Evolutionary conservation across 2,113 vertebrate genomes (phyloP), one percentile per base, ranked within the genome.

Genomic region (Larimichthys polyactis): DNA sequence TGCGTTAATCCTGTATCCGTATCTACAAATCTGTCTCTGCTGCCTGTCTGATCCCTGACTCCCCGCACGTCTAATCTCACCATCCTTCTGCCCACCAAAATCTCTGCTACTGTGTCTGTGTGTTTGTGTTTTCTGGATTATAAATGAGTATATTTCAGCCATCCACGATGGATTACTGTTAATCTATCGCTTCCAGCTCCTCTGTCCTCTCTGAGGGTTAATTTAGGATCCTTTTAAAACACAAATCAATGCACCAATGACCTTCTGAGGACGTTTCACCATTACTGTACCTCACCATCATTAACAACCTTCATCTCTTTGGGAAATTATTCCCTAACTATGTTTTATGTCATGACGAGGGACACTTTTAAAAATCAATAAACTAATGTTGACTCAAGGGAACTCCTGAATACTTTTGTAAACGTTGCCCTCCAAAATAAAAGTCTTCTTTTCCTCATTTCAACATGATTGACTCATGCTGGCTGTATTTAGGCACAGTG

Each of bases 21-120:
- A 87, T 92, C 92, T 90, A 60, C 82, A 91, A 88, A 91, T 92
- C 84, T 63, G 72, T 90, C 79, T 85, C 72, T 82, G 49, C 82
- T 83, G 79, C 72, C 84, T 82, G 92, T 88, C 87, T 92, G 84
- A 94, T 87, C 87, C 87, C 78, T 44, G 84, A 88, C 87, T 91
- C 72, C 73, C 78, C 62, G 49, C 84, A 90, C 76, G 76, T 89
- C 69, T 90, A 92, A 93, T 90, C 91, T 87, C 85, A 49, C 52
- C 54, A 76, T 52, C 80, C 74, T 69, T 79, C 82, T 81, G 75
- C 77, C 66, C 75, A 58, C 49, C 73, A 54, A 72, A 49, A 76
- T 63, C 75, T 32, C 14, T 12, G 36, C 46, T 1, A 20, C 4
- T 27, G 2, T 43, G 32, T 67, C 63, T 52, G 5, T 71, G 43